Evolutionary conservation across 2,888 invertebrate genomes (phyloP).

Genomic region (Harpalus rubripes): DNA sequence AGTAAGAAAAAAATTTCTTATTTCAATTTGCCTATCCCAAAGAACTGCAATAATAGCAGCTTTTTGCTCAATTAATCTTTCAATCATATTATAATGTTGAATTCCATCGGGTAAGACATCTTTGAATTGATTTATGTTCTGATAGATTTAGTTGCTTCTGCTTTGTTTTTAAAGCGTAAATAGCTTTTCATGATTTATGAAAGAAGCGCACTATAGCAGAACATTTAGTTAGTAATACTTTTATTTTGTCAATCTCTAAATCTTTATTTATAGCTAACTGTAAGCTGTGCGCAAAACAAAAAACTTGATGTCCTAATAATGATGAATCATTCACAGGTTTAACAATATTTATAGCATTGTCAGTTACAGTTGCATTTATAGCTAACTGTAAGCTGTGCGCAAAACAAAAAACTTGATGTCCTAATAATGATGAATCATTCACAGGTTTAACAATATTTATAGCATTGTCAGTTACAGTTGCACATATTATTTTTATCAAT

Average conservation of each 20-base stretch:
- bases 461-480: slow-evolving; percentile 71
- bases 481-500: slow-evolving; percentile 68
- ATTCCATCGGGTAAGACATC: slow-evolving; percentile 68
- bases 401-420: slow-evolving; percentile 69
- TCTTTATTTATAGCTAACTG: slow-evolving; percentile 70
- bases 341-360: slow-evolving; percentile 71
- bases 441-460: slow-evolving; percentile 70
- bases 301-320: slow-evolving; percentile 66
- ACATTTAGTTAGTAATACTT: slow-evolving; percentile 68
- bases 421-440: slow-evolving; percentile 44
- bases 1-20: slow-evolving; percentile 52
- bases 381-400: slow-evolving; percentile 70
- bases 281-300: slow-evolving; percentile 71
- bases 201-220: slow-evolving; percentile 70
- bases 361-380: slow-evolving; percentile 70
- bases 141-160: slow-evolving; percentile 66
- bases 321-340: slow-evolving; percentile 64
- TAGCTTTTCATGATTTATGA: slow-evolving; percentile 69
- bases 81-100: slow-evolving; percentile 69
- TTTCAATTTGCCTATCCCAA: slow-evolving; percentile 65
- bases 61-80: slow-evolving; percentile 69
- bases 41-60: slow-evolving; percentile 68
- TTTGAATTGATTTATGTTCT: slow-evolving; percentile 67
- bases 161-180: slow-evolving; percentile 63
- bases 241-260: slow-evolving; percentile 51